phyloP scores from a whole-genome alignment of 2,797 vertebrate species.

The Ceryle rudis region DNA sequence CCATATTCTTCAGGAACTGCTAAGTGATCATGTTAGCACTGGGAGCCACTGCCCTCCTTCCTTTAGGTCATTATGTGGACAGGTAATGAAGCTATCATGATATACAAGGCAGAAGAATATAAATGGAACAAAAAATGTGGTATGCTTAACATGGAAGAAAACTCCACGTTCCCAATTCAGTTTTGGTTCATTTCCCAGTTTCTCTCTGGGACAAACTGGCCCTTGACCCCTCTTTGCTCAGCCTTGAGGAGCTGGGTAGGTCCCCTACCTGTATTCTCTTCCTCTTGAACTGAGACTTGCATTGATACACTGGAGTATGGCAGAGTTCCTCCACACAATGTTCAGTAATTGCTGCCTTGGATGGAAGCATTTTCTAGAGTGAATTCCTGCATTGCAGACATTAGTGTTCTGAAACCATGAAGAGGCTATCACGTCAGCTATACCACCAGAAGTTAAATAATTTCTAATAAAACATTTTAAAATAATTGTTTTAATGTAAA shows the following conservation, averaged over 20 bases:
- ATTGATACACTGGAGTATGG: not conserved
- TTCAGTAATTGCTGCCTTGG: not conserved
- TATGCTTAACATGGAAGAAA: not conserved
- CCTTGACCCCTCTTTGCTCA: not conserved
- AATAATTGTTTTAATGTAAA: not conserved
- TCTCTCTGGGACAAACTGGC: not conserved
- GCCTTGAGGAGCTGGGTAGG: not conserved
- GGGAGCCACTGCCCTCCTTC: not conserved
- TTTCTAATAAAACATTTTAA: not conserved
- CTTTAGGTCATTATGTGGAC: not conserved
- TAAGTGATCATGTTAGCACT: not conserved
- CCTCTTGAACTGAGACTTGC: not conserved
- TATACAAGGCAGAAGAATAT: not conserved
- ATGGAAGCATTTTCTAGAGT: not conserved
- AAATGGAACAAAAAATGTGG: not conserved
- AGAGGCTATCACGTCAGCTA: not conserved
- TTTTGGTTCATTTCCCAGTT: not conserved
- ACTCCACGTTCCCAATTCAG: not conserved
- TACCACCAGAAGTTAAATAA: not conserved
- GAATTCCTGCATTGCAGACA: not conserved
- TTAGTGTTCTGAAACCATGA: not conserved
- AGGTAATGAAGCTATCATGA: not conserved
- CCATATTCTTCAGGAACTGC: not conserved
- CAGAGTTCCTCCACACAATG: not conserved
- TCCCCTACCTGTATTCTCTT: not conserved